Base-by-base conservation (phyloP, 2,888 invertebrate species). In the Diarsia dahlii region DNA sequence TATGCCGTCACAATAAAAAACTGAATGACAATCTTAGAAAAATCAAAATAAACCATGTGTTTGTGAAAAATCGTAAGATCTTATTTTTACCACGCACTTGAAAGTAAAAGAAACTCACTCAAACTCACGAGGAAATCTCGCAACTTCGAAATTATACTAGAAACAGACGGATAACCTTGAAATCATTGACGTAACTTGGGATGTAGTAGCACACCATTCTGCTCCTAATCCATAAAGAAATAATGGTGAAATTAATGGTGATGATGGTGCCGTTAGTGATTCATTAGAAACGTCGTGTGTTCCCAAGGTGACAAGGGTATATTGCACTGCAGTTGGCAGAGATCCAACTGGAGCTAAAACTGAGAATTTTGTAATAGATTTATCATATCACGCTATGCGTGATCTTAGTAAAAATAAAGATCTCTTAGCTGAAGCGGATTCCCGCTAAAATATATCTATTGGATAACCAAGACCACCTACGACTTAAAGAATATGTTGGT, bases 221-320 rank as follows among this genome's bases (percentile, higher is more conserved):
- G 63, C 9, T 56, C 15, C 28, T 58, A 78, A 54, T 39, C 54
- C 23, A 9, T 18, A 62, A 54, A 23, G 0, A 46, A 45, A 82
- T 54, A 64, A 34, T 65, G 39, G n/a, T 65, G 28, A 39, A 46
- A 63, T 39, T 52, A 18, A 34, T 82, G n/a, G 60, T 54, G 5
- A 68, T 13, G 58, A 34, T 58, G 28, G 13, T 60, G 39, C 48
- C 23, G 20, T 45, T 48, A 71, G 64, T 80, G 73, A 84, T 79
- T 80, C 63, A 80, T 28, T 20, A 48, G 28, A 23, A 67, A 58
- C 69, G 54, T 60, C 54, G 63, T 2, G 8, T 39, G 15, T 62
- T 58, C 12, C 34, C 84, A 84, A 81, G 81, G 84, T 60, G 76
- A 75, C 52, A 52, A 74, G 56, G 69, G 81, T 81, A 81, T 81